Conservation (phyloP, 1,140 invertebrate species). For the Drosophila micromelanica region DNA sequence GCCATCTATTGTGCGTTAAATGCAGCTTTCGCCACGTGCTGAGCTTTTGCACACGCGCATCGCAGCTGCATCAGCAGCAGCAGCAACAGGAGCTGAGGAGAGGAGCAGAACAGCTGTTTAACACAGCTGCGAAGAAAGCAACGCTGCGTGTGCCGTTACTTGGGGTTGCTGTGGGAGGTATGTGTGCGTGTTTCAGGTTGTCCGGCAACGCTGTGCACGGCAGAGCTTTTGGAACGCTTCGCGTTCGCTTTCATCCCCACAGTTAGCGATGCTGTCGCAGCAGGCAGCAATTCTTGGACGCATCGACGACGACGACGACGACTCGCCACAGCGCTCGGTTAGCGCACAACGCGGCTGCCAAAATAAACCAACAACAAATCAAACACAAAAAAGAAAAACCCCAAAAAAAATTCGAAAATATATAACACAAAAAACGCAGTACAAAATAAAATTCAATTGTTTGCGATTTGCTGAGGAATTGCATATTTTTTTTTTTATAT, state of each 20-base stretch:
- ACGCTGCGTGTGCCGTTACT: conserved; percentile 27
- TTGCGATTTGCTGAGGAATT: neutral
- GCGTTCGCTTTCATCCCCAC: conserved; percentile 42
- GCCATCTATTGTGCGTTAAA: neutral
- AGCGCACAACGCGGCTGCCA: conserved; percentile 1
- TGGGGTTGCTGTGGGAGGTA: neutral
- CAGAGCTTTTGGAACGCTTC: conserved; percentile 19
- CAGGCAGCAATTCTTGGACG: conserved; percentile 12
- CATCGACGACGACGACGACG: too few species aligned
- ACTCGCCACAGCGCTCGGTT: conserved; percentile 15
- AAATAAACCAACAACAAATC: conserved; percentile 12
- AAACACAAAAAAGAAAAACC: neutral
- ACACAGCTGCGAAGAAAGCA: conserved; percentile 12
- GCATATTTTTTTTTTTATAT: neutral
- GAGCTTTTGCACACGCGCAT: neutral
- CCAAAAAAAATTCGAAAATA: neutral
- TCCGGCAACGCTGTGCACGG: conserved; percentile 25
- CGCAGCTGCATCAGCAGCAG: neutral
- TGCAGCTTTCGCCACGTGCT: neutral
- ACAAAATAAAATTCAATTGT: neutral
- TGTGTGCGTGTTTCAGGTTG: neutral
- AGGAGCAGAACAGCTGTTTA: neutral
- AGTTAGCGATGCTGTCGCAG: conserved; percentile 37
- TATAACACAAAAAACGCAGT: conserved; percentile 4
- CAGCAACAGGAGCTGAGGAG: neutral